These are phyloP conservation scores for Lucifuga dentata DNA, from an alignment of 2,113 vertebrate species.

Conservation along the genomic window DNA sequence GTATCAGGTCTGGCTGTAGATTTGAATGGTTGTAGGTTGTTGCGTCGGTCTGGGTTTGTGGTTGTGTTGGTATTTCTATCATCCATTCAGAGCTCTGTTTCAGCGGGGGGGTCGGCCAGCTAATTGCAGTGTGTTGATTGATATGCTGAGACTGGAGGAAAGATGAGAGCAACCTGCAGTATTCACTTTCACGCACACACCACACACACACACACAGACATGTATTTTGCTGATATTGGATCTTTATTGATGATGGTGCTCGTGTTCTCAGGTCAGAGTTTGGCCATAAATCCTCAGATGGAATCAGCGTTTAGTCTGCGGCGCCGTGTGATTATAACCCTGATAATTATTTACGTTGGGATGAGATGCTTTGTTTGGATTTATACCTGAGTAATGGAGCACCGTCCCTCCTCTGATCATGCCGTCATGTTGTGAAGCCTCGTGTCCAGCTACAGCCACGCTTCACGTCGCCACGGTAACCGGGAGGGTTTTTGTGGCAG, in stretches of 20 bases:
- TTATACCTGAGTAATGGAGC: too few species aligned
- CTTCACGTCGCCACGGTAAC: too few species aligned
- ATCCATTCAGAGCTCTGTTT: conserved; percentile 1
- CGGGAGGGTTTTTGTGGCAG: too few species aligned
- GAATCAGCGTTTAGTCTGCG: conserved; percentile 49
- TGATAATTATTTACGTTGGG: conserved; percentile 29
- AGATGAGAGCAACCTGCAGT: conserved; percentile 64
- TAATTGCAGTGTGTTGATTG: conserved; percentile 72
- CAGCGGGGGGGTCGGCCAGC: background rate
- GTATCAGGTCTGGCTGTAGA: too few species aligned
- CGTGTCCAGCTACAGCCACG: too few species aligned
- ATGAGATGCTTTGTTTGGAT: conserved; percentile 17
- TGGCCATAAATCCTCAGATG: conserved; percentile 41
- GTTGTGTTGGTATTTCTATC: too few species aligned
- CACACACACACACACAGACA: conserved; percentile 13
- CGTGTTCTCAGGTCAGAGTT: conserved; percentile 36
- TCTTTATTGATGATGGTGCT: conserved; percentile 41
- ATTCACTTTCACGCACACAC: conserved; percentile 56
- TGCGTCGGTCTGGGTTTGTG: too few species aligned
- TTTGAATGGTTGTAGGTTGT: too few species aligned
- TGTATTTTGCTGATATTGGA: conserved; percentile 34
- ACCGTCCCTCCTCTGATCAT: too few species aligned
- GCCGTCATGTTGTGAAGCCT: too few species aligned
- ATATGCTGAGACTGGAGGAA: conserved; percentile 64
- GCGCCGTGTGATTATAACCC: conserved; percentile 13